phyloP scores from a whole-genome alignment of 2,888 invertebrate genomes.

The Leptura quadrifasciata region DNA sequence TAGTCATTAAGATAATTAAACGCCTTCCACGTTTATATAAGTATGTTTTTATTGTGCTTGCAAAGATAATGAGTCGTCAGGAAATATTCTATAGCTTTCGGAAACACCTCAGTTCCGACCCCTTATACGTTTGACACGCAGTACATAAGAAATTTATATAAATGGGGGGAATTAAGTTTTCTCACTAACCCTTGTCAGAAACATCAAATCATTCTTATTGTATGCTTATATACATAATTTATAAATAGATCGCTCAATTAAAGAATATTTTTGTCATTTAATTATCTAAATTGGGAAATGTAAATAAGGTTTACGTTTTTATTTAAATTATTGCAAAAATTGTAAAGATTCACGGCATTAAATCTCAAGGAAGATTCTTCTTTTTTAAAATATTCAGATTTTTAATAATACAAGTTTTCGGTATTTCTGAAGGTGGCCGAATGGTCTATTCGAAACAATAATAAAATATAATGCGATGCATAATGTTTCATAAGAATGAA shows the following conservation, averaged over 20 bases:
- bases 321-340: no score
- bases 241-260: not conserved
- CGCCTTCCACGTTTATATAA: constrained; percentile 17
- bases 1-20: constrained; percentile 24
- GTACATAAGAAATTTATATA: constrained; percentile 58
- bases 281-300: no score
- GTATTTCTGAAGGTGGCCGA: no score
- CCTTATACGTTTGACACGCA: constrained; percentile 57
- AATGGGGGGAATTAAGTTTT: constrained; percentile 54
- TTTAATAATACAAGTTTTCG: no score
- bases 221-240: constrained; percentile 3
- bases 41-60: constrained; percentile 28
- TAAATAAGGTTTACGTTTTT: no score
- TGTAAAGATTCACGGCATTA: no score
- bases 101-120: constrained; percentile 60
- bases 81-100: constrained; percentile 59
- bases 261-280: no score
- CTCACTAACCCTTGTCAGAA: constrained; percentile 51
- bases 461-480: no score
- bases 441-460: no score
- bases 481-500: no score
- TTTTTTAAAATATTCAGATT: no score
- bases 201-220: not conserved
- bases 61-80: constrained; percentile 54
- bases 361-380: no score